Conservation (phyloP, 2,888 invertebrate genomes). For the Erynnis tages region DNA sequence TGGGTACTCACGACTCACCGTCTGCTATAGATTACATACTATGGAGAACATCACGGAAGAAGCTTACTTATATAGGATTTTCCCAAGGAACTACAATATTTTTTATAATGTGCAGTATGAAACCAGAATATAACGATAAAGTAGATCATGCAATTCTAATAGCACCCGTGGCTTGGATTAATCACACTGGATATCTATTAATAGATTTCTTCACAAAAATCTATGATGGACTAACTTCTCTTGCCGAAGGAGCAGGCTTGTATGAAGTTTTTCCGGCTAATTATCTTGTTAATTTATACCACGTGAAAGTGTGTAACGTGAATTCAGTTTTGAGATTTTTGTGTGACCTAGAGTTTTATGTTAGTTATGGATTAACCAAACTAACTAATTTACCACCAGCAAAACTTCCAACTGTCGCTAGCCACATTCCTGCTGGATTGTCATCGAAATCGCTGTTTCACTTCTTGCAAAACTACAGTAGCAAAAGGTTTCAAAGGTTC, state of each 20-base stretch:
- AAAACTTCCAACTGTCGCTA: conserved; percentile 56
- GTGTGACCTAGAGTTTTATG: conserved; percentile 55
- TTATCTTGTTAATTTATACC: conserved; percentile 44
- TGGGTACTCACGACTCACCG: conserved; percentile 64
- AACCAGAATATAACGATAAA: conserved; percentile 62
- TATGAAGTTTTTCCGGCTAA: conserved; percentile 57
- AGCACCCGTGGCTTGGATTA: conserved; percentile 65
- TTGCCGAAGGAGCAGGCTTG: conserved; percentile 48
- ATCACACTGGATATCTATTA: conserved; percentile 50
- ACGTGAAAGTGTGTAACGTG: conserved; percentile 51
- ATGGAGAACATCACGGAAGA: conserved; percentile 41
- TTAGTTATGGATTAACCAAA: conserved; percentile 55
- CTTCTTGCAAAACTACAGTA: conserved; percentile 58
- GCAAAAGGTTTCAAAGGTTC: conserved; percentile 59
- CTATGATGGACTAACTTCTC: conserved; percentile 39
- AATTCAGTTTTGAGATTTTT: conserved; percentile 46
- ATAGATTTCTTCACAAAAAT: conserved; percentile 49
- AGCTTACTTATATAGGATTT: conserved; percentile 65
- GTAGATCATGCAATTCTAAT: conserved; percentile 61
- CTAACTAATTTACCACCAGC: conserved; percentile 50
- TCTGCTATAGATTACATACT: conserved; percentile 63
- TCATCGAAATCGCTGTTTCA: conserved; percentile 61
- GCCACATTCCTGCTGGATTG: conserved; percentile 63
- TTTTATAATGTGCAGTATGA: conserved; percentile 60
- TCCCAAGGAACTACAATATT: conserved; percentile 70